phyloP scores from a whole-genome alignment of 2,113 vertebrate species.

The Lucifuga dentata region DNA sequence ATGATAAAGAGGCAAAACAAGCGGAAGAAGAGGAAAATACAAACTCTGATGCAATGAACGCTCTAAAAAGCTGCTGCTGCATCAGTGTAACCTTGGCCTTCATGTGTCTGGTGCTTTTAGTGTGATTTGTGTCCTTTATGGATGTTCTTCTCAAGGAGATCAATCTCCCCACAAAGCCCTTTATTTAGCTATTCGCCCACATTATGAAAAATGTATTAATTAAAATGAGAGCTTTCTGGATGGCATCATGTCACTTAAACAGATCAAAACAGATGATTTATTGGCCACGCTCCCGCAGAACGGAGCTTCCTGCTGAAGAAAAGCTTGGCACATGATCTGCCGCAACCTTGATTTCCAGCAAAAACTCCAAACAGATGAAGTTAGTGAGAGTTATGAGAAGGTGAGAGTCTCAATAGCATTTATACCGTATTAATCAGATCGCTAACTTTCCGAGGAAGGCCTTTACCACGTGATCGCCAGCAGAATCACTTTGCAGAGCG shows the following conservation, averaged over 20 bases:
- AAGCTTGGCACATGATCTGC: constrained; percentile 48
- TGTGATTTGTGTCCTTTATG: constrained; percentile 80
- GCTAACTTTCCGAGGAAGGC: too few relatives aligned
- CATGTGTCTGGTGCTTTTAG: constrained; percentile 75
- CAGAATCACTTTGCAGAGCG: too few relatives aligned
- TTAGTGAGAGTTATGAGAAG: constrained; percentile 63
- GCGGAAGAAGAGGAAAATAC: background rate
- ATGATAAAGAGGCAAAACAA: background rate
- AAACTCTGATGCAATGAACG: background rate
- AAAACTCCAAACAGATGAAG: constrained; percentile 33
- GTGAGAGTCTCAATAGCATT: constrained; percentile 3
- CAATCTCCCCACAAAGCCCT: constrained; percentile 72
- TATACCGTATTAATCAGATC: too few relatives aligned
- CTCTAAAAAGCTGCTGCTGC: constrained; percentile 16
- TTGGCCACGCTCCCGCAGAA: constrained; percentile 23
- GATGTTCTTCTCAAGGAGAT: constrained; percentile 67
- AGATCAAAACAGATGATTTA: constrained; percentile 77
- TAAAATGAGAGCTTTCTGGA: constrained; percentile 79
- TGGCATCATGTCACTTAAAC: constrained; percentile 65
- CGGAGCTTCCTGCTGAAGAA: constrained; percentile 33
- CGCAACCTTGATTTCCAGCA: constrained; percentile 51
- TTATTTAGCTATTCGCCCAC: constrained; percentile 73
- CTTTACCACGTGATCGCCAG: too few relatives aligned
- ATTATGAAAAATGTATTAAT: constrained; percentile 83
- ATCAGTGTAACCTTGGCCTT: constrained; percentile 53